Evolutionary conservation across 2,113 vertebrate species (phyloP), one percentile per base, ranked within the genome.

Genomic region (Phocoena sinus): DNA sequence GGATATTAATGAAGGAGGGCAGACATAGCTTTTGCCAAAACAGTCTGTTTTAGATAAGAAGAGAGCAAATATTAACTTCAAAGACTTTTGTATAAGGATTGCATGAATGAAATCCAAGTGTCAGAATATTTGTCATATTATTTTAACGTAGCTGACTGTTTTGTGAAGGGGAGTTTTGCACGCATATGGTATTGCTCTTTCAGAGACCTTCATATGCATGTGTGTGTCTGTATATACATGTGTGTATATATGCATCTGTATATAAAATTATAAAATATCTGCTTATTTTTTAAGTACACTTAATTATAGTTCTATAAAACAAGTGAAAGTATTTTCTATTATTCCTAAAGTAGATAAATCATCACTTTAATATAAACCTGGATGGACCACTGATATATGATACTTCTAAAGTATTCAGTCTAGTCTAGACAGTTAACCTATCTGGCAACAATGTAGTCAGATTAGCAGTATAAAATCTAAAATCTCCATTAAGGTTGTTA

Each of bases 51-150:
- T 92, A 89, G 15, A 94, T 87, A 73, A 87, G 33, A 91, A 89
- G 8, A 73, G 71, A 81, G 3, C 20, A 94, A 96, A 90, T 56
- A 90, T 70, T 41, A 94, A 65, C 58, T 94, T 97, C 70, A 91
- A 94, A 95, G 25, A 20, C 53, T 96, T 79, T 89, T 12, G 1
- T 71, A 17, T 47, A 80, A 80, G 28, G 88, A 62, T 71, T 25
- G 0, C 41, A 53, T 53, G 53, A 53, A 17, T 53, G 53, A 53
- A 88, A 53, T 33, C 15, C 53, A 86, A 13, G 13, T 63, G 25
- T 88, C 36, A 76, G n/a, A 77, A 93, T 74, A 25, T 62, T 67
- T 93, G 33, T 58, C 36, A 91, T 76, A 33, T 56, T 41, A 68
- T 96, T 94, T 90, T 44, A 65, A 86, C 31, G 9, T 67, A 88